A percentile compares a stretch with the other conserved stretches of the same genome.
Evolutionary conservation across 1,140 invertebrate genomes (phyloP).

Genomic region (Monomorium pharaonis): DNA sequence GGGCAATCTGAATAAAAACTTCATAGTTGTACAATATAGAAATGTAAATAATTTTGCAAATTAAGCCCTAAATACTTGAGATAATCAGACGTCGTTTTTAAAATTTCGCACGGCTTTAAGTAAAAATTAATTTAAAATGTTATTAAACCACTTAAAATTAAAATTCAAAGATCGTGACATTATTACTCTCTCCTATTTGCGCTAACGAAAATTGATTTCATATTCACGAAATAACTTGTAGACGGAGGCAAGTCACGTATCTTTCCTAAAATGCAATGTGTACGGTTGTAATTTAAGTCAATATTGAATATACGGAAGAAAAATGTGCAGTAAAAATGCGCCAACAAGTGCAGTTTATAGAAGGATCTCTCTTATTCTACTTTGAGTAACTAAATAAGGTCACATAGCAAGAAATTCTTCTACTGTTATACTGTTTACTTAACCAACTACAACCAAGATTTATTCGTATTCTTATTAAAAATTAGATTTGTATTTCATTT

Average conservation of each 20-base stretch:
- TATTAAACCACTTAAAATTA: background rate
- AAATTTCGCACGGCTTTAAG: background rate
- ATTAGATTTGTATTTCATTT: constrained; percentile 44
- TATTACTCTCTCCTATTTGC: background rate
- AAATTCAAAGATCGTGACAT: constrained; percentile 2
- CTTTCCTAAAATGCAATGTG: background rate
- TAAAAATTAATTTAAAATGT: background rate
- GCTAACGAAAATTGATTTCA: constrained; percentile 14
- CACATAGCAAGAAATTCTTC: background rate
- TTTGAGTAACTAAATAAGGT: background rate
- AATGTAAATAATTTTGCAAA: background rate
- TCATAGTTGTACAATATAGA: background rate
- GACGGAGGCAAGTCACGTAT: background rate
- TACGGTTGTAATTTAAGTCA: constrained; percentile 42
- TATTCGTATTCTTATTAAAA: constrained; percentile 51
- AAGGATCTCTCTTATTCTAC: background rate
- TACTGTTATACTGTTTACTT: constrained; percentile 22
- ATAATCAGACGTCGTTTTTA: background rate
- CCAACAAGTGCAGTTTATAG: constrained; percentile 18
- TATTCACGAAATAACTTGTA: background rate
- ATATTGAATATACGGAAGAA: constrained; percentile 22
- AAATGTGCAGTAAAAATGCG: constrained; percentile 11
- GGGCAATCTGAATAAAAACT: background rate
- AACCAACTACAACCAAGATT: constrained; percentile 45
- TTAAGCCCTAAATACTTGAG: background rate